These are phyloP conservation scores for Lycaena phlaeas DNA, from an alignment of 2,888 invertebrate species.

Conservation along the genomic window DNA sequence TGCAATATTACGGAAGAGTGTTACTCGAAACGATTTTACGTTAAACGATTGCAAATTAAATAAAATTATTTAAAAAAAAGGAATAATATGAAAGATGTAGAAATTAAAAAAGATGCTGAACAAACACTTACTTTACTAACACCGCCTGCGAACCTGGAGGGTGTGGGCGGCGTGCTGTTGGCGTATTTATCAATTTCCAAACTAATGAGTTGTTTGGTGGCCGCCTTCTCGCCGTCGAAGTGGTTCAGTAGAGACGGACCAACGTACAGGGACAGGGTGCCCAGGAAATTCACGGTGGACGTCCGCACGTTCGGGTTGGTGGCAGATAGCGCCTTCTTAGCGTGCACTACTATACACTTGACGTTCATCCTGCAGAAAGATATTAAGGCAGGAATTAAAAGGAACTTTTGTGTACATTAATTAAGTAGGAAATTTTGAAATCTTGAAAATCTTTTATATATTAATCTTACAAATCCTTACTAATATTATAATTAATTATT, in stretches of 20 bases:
- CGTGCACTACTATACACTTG: conserved; percentile 81
- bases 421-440: too few species aligned
- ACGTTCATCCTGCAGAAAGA: conserved; percentile 73
- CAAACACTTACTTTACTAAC: conserved; percentile 48
- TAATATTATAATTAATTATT: too few species aligned
- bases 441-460: too few species aligned
- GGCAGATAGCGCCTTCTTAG: conserved; percentile 87
- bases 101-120: neutral
- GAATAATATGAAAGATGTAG: too few species aligned
- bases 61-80: too few species aligned
- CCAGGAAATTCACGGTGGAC: conserved; percentile 81
- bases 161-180: conserved; percentile 83
- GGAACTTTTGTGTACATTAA: too few species aligned
- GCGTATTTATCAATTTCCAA: conserved; percentile 87
- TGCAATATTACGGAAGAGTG: too few species aligned
- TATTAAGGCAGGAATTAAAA: too few species aligned
- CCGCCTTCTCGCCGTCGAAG: conserved; percentile 90
- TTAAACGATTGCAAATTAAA: too few species aligned
- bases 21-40: too few species aligned
- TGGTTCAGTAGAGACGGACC: conserved; percentile 82
- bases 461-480: too few species aligned
- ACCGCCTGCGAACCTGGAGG: conserved; percentile 74
- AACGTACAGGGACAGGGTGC: conserved; percentile 86
- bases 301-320: conserved; percentile 89
- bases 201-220: conserved; percentile 87